phyloP scores from a whole-genome alignment of 2,113 vertebrate species.

The Hipposideros armiger region DNA sequence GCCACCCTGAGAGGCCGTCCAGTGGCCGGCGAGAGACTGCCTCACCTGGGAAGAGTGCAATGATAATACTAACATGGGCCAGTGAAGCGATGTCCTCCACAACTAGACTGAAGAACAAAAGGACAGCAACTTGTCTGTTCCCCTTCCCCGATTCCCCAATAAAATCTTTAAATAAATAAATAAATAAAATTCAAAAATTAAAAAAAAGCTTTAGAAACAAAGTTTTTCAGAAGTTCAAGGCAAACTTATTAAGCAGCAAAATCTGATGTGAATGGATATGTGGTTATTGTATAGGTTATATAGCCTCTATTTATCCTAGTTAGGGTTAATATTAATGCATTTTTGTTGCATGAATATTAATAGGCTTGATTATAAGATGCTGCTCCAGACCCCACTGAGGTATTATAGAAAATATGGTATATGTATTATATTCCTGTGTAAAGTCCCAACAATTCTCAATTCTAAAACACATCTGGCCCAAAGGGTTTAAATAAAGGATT shows the following conservation, averaged over 20 bases:
- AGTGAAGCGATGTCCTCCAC: no score
- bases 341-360: slow-evolving; percentile 33
- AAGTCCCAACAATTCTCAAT: slow-evolving; percentile 52
- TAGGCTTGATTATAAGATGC: background rate
- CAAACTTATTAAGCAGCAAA: slow-evolving; percentile 40
- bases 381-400: background rate
- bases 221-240: background rate
- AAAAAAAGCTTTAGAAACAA: background rate
- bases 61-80: no score
- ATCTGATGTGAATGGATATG: background rate
- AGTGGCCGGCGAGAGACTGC: no score
- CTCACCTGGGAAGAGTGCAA: no score
- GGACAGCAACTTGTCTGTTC: no score
- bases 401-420: background rate
- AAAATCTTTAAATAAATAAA: no score
- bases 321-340: background rate
- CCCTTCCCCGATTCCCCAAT: no score
- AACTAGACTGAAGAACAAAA: no score
- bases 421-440: background rate
- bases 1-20: no score
- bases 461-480: slow-evolving; percentile 38
- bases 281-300: background rate
- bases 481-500: slow-evolving; percentile 8
- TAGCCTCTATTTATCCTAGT: slow-evolving; percentile 29
- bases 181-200: no score